Base-by-base conservation (phyloP, 2,888 invertebrate genomes). In the Monochamus alternatus region DNA sequence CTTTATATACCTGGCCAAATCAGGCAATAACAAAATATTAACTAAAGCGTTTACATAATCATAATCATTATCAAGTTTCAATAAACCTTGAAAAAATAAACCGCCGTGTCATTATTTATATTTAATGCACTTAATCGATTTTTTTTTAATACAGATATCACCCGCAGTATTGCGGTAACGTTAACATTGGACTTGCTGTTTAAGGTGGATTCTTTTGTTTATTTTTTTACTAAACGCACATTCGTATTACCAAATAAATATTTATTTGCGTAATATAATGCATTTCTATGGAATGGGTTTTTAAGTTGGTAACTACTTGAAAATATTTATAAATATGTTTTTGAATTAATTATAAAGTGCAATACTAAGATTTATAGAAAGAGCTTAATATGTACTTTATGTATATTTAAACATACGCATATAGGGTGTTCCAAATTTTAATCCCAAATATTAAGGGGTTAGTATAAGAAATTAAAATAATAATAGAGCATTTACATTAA, bases 51-150 rank as follows among this genome's bases (percentile, higher is more conserved):
- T 64, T 64, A 64, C 47, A 64, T 64, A 63, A 63, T 63, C 62
- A 63, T 63, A 64, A 64, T 31, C 47, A 47, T 47, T 64, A 64
- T 64, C 47, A 47, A 47, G 64, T 64, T 64, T 47, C 64, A 64
- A 64, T 64, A 64, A 64, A 64, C 64, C 64, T 64, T 64, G 64
- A 64, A 64, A 64, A 64, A 64, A 47, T 64, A 64, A 64, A 47
- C 31, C 44, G 63, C 52, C 22, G 55, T 55, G 55, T 64, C 64
- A 47, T 64, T 64, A 64, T 64, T 64, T 64, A 64, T 47, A 64
- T 47, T 47, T 47, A 64, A 64, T 64, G 64, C 64, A 64, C 7
- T 55, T 7, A 55, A 30, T 43, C 14, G 43, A 43, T 38, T 63
- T 63, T 38, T 63, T 63, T 12, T 63, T 43, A 63, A 43, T 63